Evolutionary conservation across 2,797 vertebrate species (phyloP), one percentile per base, ranked within the genome.

Genomic region (Crotalus adamanteus): DNA sequence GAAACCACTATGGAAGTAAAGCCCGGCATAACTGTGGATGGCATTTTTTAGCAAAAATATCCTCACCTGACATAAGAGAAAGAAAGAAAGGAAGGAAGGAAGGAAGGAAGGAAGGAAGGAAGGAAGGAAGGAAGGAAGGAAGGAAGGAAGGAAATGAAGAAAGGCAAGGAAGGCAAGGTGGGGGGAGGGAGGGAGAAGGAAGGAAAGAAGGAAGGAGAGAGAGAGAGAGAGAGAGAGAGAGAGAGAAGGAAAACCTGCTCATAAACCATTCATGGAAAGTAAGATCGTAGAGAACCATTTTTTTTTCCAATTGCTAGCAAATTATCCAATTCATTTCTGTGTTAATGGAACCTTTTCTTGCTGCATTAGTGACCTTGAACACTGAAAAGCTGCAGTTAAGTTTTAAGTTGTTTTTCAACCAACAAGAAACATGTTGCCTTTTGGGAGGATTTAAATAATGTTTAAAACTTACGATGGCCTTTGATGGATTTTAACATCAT

Each of bases 331-430:
- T 69, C 65, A 73, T 73, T 65, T 14, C 18, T 55, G 56, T 51
- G 37, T 90, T 90, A 31, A 65, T 65, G 89, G 51, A 90, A 73
- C 4, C 22, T 18, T 73, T 73, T 90, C 63, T 51, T 65, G 61
- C n/a, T 73, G 51, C 89, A 73, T 90, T 90, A 90, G 89, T 90
- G 89, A 90, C 89, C 63, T 73, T 56, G 53, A 73, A n/a, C 89
- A 73, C 63, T 73, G 63, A 53, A 31, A 90, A 90, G 20, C 26
- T 37, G 20, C 89, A 31, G 65, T 73, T 90, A 69, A 55, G n/a
- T 56, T 73, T 73, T 65, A 56, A 73, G 63, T 55, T 90, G 63
- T 56, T 56, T 65, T 90, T 56, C 37, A 90, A 12, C 63, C 53
- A 69, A 90, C 61, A 69, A 65, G 65, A 56, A 90, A 73, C 31